These are phyloP conservation scores for Drosophila simulans DNA, from an alignment of 1,140 invertebrate species.

Conservation along the genomic window DNA sequence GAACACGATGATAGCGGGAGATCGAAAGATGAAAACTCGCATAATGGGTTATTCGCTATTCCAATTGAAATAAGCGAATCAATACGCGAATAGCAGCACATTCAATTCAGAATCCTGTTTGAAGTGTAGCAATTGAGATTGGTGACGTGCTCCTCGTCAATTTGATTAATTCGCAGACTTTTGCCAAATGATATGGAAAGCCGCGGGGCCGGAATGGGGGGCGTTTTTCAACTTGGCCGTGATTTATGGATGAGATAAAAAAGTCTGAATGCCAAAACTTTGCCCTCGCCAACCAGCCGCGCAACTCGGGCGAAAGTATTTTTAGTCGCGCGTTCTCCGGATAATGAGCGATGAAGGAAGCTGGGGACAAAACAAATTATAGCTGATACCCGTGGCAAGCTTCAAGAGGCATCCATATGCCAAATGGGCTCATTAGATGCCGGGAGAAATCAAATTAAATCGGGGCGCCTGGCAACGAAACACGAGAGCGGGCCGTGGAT, in stretches of 20 bases:
- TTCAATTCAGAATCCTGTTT: constrained; percentile 17
- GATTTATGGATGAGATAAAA: constrained; percentile 76
- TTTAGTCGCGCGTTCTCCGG: constrained; percentile 30
- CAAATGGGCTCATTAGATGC: constrained; percentile 67
- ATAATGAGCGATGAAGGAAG: constrained; percentile 23
- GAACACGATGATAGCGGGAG: neutral
- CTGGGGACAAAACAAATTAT: constrained; percentile 54
- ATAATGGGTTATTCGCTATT: neutral
- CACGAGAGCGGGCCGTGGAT: neutral
- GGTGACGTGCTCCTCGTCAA: constrained; percentile 49
- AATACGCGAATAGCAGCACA: constrained; percentile 2
- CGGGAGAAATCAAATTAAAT: constrained; percentile 65
- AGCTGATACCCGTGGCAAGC: constrained; percentile 32
- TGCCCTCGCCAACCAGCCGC: constrained; percentile 10
- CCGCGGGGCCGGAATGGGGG: neutral
- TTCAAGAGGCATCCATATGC: constrained; percentile 58
- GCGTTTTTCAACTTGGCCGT: constrained; percentile 49
- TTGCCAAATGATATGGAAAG: constrained; percentile 33
- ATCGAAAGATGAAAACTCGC: no score
- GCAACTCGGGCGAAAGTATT: constrained; percentile 50
- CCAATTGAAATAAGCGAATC: constrained; percentile 1
- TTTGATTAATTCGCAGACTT: constrained; percentile 47
- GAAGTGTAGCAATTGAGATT: constrained; percentile 33
- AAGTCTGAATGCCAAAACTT: constrained; percentile 65
- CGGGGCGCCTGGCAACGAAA: constrained; percentile 23